These are phyloP conservation scores for Lithophane ornitopus DNA, from an alignment of 2,888 invertebrate genomes.

Conservation along the genomic window DNA sequence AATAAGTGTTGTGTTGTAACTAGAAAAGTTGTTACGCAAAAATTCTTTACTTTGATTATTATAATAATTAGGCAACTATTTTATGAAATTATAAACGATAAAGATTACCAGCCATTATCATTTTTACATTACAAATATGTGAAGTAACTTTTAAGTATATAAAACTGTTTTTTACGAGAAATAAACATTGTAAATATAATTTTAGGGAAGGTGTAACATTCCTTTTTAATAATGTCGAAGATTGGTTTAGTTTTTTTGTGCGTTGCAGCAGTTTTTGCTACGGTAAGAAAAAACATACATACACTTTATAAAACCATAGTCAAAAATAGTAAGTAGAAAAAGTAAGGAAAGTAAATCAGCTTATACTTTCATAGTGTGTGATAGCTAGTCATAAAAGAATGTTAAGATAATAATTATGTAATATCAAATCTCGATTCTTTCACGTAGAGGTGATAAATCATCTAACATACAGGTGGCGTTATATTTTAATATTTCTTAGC, in stretches of 20 bases:
- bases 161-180: constrained; percentile 51
- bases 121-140: constrained; percentile 38
- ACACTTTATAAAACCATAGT: background rate
- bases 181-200: constrained; percentile 63
- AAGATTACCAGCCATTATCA: constrained; percentile 39
- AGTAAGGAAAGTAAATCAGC: no score
- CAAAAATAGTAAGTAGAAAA: background rate
- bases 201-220: constrained; percentile 48
- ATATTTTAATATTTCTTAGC: no score
- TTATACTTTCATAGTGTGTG: background rate
- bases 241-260: constrained; percentile 42
- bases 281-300: constrained; percentile 50
- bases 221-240: constrained; percentile 50
- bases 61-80: constrained; percentile 34
- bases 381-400: no score
- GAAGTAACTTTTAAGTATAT: constrained; percentile 65
- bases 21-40: constrained; percentile 45
- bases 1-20: background rate
- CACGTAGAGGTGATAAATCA: constrained; percentile 28
- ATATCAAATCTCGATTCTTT: background rate
- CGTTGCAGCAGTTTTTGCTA: constrained; percentile 31
- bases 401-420: background rate
- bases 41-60: constrained; percentile 13
- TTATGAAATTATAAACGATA: constrained; percentile 44
- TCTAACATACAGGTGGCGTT: no score